Base-by-base conservation (phyloP, 1,140 invertebrate genomes). In the Contarinia nasturtii region DNA sequence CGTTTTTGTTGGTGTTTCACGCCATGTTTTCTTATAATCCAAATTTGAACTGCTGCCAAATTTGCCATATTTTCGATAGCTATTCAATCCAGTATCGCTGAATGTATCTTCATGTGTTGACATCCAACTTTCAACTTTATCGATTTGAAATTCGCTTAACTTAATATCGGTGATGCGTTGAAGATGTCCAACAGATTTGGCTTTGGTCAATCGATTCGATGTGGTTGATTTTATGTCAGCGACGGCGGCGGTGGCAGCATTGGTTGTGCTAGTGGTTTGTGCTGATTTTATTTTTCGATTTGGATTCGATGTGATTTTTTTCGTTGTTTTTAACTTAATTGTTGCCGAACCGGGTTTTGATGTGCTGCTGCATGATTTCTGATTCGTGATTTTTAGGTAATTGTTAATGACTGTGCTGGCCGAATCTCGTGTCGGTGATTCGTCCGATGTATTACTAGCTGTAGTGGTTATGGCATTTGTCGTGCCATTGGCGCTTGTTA, bases 61-160 rank as follows among this genome's bases (percentile, higher is more conserved):
- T 27, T 17, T 42, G 34, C 45, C 36, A 15, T 17, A 40, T 42
- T 7, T 2, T 5, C 18, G 18, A 22, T 8, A 20, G 18, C n/a
- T 20, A 36, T 27, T 44, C n/a, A 34, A 38, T 36, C 18, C 20
- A 20, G 44, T 14, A 17, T 45, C 43, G 15, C 19, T 21, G n/a
- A 41, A 22, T 18, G 10, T 43, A 33, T 49, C 27, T 33, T 44
- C n/a, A 45, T 57, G 51, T 54, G 51, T 42, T 0, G 54, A 53
- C 61, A 64, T 64, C 61, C 61, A 64, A 37, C 57, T 61, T 44
- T 63, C 61, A 21, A 64, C 59, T 49, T 63, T 63, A 42, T 64
- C 61, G 15, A 64, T 43, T 53, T 64, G 60, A 42, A 63, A 64
- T 45, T 63, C 59, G n/a, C 54, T 55, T 2, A 38, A 15, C 17